These are phyloP conservation scores for Drosophila bocqueti DNA, from an alignment of 1,140 invertebrate genomes.

Conservation along the genomic window DNA sequence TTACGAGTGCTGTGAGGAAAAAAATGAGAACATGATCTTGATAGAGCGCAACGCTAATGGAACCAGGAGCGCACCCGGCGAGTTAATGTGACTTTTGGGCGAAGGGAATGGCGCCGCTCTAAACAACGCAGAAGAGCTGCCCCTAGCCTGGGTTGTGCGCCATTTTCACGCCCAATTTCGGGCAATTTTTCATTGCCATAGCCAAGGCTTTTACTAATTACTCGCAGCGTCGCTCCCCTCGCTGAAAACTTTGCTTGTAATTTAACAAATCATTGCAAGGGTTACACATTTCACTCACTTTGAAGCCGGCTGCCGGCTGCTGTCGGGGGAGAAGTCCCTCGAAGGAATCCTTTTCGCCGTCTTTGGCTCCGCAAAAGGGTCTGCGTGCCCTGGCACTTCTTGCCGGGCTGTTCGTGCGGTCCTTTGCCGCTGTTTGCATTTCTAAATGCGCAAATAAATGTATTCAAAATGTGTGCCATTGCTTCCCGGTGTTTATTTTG, in stretches of 20 bases:
- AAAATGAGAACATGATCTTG: constrained; percentile 47
- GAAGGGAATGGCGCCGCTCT: constrained; percentile 6
- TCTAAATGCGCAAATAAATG: constrained; percentile 71
- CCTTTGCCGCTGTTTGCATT: constrained; percentile 64
- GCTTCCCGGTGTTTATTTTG: constrained; percentile 32
- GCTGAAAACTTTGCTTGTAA: constrained; percentile 70
- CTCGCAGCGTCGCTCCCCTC: constrained; percentile 26
- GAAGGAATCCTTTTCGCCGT: constrained; percentile 49
- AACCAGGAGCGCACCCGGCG: constrained; percentile 16
- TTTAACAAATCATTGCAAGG: constrained; percentile 63
- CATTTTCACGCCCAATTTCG: constrained; percentile 73
- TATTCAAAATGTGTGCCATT: constrained; percentile 58
- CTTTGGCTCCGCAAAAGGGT: constrained; percentile 36
- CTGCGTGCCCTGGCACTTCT: constrained; percentile 23
- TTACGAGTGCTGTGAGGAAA: constrained; percentile 22
- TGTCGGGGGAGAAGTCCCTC: constrained; percentile 37
- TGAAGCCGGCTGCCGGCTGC: constrained; percentile 25
- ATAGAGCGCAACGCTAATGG: constrained; percentile 40
- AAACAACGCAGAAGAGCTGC: constrained; percentile 1
- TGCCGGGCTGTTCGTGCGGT: constrained; percentile 25
- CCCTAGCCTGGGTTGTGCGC: constrained; percentile 27
- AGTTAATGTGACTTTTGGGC: constrained; percentile 35
- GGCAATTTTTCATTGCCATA: constrained; percentile 74
- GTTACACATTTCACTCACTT: constrained; percentile 62
- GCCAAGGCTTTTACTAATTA: constrained; percentile 74